phyloP scores from a whole-genome alignment of 30 jellyfish, hydroid and myxozoan species.

The Pseudorhiza aurosa region DNA sequence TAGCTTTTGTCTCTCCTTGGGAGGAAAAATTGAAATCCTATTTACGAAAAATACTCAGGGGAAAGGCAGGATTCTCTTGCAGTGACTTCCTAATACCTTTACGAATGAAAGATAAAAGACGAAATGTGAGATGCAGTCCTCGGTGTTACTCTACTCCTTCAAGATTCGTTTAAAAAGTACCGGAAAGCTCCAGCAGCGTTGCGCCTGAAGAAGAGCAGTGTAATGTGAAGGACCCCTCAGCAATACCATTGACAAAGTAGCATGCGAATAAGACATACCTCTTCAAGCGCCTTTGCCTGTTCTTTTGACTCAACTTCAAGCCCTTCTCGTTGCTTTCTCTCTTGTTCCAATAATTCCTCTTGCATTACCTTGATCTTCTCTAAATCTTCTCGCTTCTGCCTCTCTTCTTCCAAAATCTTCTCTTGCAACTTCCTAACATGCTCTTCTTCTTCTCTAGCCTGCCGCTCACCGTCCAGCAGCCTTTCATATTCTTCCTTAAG shows the following conservation, averaged over 20 bases:
- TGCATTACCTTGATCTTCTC: conserved; percentile 87
- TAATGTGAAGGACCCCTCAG: too few relatives aligned
- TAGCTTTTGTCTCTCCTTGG: conserved; percentile 89
- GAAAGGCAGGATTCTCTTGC: too few relatives aligned
- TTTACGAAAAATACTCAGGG: too few relatives aligned
- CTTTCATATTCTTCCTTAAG: conserved; percentile 87
- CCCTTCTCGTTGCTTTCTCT: conserved; percentile 85
- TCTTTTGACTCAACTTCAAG: conserved; percentile 94
- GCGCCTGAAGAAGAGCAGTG: too few relatives aligned
- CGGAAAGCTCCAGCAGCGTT: too few relatives aligned
- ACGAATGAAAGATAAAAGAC: too few relatives aligned
- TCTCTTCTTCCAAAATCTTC: conserved; percentile 84
- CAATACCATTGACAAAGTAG: too few relatives aligned
- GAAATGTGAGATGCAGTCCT: too few relatives aligned
- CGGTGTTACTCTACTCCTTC: too few relatives aligned
- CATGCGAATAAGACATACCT: conserved; percentile 29
- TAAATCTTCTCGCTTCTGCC: conserved; percentile 77
- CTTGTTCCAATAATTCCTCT: conserved; percentile 81
- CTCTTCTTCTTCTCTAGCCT: conserved; percentile 90
- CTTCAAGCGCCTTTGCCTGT: conserved; percentile 88
- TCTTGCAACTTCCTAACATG: conserved; percentile 68
- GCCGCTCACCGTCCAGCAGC: conserved; percentile 82
- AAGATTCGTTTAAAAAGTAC: too few relatives aligned
- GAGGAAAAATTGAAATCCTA: not conserved
- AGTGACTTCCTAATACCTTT: too few relatives aligned